phyloP scores from a whole-genome alignment of 2,113 vertebrate species.

The Mus musculus region GRCm39 chr1:156338501-156339000 shows the following conservation, averaged over 20 bases:
- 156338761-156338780: not conserved
- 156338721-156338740: not conserved
- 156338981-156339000: too few relatives aligned
- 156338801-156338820: not conserved
- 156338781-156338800: not conserved
- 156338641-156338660: not conserved
- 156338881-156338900: too few relatives aligned
- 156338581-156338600: not conserved
- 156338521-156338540: not conserved
- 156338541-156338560: not conserved
- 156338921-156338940: too few relatives aligned
- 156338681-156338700: not conserved
- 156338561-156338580: not conserved
- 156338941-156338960: too few relatives aligned
- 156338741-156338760: not conserved
- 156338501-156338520: not conserved
- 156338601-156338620: not conserved
- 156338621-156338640: not conserved
- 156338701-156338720: not conserved
- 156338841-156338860: not conserved
- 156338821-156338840: not conserved
- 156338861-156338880: not conserved
- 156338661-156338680: not conserved
- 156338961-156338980: too few relatives aligned
- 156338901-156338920: not conserved